A percentile compares a stretch with the other conserved stretches of the same genome.
These are phyloP conservation scores for Monodelphis domestica DNA, from an alignment of 2,797 vertebrate genomes.

Conservation along the genomic window DNA sequence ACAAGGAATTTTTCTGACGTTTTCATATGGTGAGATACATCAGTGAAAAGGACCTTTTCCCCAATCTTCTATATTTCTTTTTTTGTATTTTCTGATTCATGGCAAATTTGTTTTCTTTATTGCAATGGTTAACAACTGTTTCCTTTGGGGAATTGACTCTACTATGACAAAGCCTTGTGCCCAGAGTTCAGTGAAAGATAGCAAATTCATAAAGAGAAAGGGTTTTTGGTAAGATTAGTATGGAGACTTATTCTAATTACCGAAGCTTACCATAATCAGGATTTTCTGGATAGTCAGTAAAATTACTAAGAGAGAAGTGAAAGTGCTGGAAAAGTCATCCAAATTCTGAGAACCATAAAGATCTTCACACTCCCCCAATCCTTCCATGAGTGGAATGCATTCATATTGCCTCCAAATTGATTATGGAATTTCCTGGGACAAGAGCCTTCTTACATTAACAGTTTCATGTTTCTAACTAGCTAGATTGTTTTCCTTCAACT, in stretches of 20 bases:
- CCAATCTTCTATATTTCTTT: not conserved
- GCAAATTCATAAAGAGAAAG: not conserved
- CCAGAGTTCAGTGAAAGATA: not conserved
- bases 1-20: not conserved
- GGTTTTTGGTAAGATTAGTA: not conserved
- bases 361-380: not conserved
- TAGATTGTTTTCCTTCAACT: not conserved
- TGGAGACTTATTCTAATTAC: not conserved
- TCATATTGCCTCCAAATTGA: not conserved
- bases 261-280: not conserved
- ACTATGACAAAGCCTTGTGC: not conserved
- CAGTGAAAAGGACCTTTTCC: not conserved
- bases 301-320: not conserved
- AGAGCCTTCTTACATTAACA: not conserved
- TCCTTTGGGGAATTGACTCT: not conserved
- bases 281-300: not conserved
- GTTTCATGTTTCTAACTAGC: not conserved
- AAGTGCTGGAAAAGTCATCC: not conserved
- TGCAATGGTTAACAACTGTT: not conserved
- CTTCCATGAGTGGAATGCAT: not conserved
- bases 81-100: not conserved
- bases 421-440: not conserved
- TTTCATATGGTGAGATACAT: not conserved
- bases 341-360: not conserved
- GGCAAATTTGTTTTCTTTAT: not conserved